A percentile compares a stretch with the other conserved stretches of the same genome.
These are phyloP conservation scores for Caranx melampygus DNA, from an alignment of 2,113 vertebrate genomes.

Conservation along the genomic window DNA sequence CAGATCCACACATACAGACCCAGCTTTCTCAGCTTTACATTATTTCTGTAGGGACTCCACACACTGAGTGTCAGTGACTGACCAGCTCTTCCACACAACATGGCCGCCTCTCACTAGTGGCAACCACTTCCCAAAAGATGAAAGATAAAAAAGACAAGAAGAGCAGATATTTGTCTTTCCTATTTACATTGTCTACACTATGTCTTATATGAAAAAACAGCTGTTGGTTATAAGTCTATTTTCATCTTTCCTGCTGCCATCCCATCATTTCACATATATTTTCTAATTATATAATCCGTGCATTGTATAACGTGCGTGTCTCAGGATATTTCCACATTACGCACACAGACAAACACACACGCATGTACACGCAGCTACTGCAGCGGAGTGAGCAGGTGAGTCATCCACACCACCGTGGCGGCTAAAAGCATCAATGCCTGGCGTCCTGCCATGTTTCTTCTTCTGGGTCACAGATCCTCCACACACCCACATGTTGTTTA, in stretches of 20 bases:
- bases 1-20: too few species aligned
- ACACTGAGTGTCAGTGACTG: neutral
- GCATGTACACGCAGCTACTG: constrained; percentile 41
- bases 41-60: too few species aligned
- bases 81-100: neutral
- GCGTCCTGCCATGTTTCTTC: constrained; percentile 61
- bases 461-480: constrained; percentile 65
- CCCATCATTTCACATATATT: constrained; percentile 7
- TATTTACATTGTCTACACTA: neutral
- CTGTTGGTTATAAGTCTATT: constrained; percentile 5
- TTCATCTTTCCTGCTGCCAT: constrained; percentile 9
- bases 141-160: neutral
- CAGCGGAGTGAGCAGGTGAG: constrained; percentile 56
- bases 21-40: too few species aligned
- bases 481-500: constrained; percentile 70
- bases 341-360: constrained; percentile 13
- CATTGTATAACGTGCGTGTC: constrained; percentile 55
- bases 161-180: neutral
- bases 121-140: neutral
- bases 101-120: neutral
- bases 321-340: constrained; percentile 37
- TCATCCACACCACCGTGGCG: constrained; percentile 54
- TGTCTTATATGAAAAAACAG: neutral
- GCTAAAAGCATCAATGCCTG: constrained; percentile 69
- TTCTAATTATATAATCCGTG: constrained; percentile 39